A percentile compares a stretch with the other conserved stretches of the same genome.
These are phyloP conservation scores for Phodopus roborovskii DNA, from an alignment of 2,113 vertebrate species.

Conservation along the genomic window DNA sequence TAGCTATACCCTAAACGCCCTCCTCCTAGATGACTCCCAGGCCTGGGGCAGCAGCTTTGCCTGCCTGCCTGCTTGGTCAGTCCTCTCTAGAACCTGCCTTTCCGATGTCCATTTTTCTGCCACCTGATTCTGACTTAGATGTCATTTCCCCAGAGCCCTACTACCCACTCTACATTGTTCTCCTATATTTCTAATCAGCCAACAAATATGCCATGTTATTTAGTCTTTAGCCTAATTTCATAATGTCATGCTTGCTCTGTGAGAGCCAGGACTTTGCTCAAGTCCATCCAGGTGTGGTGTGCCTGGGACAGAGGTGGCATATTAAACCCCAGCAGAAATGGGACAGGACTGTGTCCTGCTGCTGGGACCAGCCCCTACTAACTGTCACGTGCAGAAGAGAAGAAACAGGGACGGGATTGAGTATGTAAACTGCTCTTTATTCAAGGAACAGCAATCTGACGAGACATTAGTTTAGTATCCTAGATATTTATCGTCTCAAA, in stretches of 20 bases:
- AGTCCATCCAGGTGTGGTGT: neutral
- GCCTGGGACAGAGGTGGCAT: neutral
- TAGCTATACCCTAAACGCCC: neutral
- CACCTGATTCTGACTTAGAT: neutral
- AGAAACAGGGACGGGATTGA: neutral
- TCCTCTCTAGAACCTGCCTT: neutral
- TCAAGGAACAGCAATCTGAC: neutral
- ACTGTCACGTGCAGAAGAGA: neutral
- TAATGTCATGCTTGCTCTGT: neutral
- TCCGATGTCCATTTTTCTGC: neutral
- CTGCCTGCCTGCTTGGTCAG: neutral
- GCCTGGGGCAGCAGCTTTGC: neutral
- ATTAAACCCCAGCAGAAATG: neutral
- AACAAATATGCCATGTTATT: neutral
- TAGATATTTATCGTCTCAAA: neutral
- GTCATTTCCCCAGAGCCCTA: neutral
- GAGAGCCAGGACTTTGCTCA: neutral
- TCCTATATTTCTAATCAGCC: neutral
- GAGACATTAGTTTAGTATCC: neutral
- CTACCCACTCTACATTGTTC: neutral
- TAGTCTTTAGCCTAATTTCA: neutral
- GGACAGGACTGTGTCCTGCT: neutral
- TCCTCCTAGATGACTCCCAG: neutral
- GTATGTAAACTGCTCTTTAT: neutral
- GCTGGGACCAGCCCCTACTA: neutral